These are phyloP conservation scores for Mallotus villosus DNA, from an alignment of 2,797 vertebrate species.

Conservation along the genomic window DNA sequence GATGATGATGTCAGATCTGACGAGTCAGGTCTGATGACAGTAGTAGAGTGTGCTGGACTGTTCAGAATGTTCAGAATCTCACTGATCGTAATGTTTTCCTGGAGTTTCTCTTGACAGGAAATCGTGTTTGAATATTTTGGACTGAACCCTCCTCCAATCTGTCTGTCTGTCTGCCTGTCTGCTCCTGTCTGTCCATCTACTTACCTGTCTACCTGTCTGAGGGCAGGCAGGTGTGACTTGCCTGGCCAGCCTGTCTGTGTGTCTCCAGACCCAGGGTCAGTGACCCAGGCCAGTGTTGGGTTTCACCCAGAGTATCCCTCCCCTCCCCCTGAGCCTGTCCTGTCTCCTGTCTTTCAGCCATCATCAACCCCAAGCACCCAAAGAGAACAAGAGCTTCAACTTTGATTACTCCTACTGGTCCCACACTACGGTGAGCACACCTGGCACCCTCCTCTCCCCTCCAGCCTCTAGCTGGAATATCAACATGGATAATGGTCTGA, in stretches of 20 bases:
- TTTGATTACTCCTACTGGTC: conserved; percentile 99
- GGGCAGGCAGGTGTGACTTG: too few relatives aligned
- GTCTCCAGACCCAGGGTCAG: not conserved
- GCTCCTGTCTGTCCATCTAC: too few relatives aligned
- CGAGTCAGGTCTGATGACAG: too few relatives aligned
- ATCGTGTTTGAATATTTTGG: too few relatives aligned
- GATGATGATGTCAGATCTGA: not conserved
- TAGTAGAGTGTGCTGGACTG: too few relatives aligned
- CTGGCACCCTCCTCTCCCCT: too few relatives aligned
- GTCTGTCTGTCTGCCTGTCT: not conserved
- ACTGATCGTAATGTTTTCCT: too few relatives aligned
- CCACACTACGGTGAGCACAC: conserved; percentile 85
- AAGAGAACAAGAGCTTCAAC: conserved; percentile 98
- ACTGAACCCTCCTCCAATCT: too few relatives aligned
- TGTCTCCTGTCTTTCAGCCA: conserved; percentile 44
- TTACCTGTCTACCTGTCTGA: too few relatives aligned
- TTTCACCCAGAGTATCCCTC: not conserved
- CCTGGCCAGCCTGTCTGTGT: not conserved
- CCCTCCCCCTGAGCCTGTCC: not conserved
- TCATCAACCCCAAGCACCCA: conserved; percentile 95
- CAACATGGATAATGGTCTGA: not conserved
- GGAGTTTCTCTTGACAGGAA: too few relatives aligned
- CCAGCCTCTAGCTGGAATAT: not conserved
- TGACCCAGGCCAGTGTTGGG: not conserved
- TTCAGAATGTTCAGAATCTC: too few relatives aligned